Evolutionary conservation across 2,797 vertebrate species (phyloP), one percentile per base, ranked within the genome.

Genomic region (Hippopotamyrus pictus): DNA sequence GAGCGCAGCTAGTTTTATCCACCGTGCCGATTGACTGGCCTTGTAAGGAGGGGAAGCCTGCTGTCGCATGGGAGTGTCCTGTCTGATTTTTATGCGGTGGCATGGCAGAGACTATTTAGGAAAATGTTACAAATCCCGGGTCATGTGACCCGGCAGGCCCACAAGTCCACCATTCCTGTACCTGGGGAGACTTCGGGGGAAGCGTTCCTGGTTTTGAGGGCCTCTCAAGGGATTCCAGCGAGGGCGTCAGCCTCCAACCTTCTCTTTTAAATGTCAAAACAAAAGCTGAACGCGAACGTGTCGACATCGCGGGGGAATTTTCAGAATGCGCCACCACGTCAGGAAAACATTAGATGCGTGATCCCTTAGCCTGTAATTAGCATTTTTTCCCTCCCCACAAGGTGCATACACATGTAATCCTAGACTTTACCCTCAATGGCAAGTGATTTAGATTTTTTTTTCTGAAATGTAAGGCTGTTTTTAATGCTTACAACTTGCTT

Each of bases 401-500:
- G 83, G 46, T 37, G 83, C 11, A 29, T 48, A 17, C 83, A 69
- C 69, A 41, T 51, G 59, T 86, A 69, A 76, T 53, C 41, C 46
- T 53, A 69, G 48, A 29, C 59, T 54, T 89, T 7, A 9, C 83
- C 46, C 46, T 69, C 83, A 37, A 29, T 19, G 48, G 62, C 33
- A 50, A 89, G 41, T 46, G 48, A 73, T 85, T 89, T 86, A 76
- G 89, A 50, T 57, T 88, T 88, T 73, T 79, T 79, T 89, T 44
- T 22, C 53, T 88, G 87, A 90, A 90, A 90, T 46, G 37, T 88
- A 44, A 62, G 46, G 12, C 41, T 84, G 51, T 48, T 50, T 83
- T 86, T 87, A 89, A 87, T 76, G 83, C 59, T 89, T 86, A 54
- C 29, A 54, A 73, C 51, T 53, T 54, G 84, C 57, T 29, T 25